Conservation (phyloP, 2,797 vertebrate genomes). For the Lophius americanus region DNA sequence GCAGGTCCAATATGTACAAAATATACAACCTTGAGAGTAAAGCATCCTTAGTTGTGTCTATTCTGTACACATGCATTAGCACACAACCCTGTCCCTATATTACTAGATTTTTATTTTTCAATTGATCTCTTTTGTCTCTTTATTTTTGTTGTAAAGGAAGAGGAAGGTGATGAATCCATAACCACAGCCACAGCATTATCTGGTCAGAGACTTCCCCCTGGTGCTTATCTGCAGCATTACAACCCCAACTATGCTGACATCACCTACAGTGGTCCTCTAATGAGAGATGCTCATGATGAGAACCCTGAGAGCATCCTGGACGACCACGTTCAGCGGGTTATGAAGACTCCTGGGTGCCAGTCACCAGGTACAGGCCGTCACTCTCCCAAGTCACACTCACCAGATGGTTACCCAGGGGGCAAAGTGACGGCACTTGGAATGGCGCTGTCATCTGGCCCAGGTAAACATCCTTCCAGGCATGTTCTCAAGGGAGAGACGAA, state of each 20-base stretch:
- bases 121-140: neutral
- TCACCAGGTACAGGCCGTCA: slow-evolving; percentile 91
- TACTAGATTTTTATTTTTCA: neutral
- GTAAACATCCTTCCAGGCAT: slow-evolving; percentile 84
- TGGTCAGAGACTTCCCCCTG: slow-evolving; percentile 87
- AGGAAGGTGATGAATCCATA: slow-evolving; percentile 90
- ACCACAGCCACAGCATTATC: slow-evolving; percentile 77
- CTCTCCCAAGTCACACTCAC: slow-evolving; percentile 90
- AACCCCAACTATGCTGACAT: slow-evolving; percentile 86
- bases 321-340: slow-evolving; percentile 95
- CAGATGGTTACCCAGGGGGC: slow-evolving; percentile 80
- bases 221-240: slow-evolving; percentile 85
- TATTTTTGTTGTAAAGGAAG: slow-evolving; percentile 83
- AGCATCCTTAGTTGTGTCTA: neutral
- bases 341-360: slow-evolving; percentile 96
- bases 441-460: slow-evolving; percentile 73
- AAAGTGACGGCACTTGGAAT: slow-evolving; percentile 76
- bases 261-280: slow-evolving; percentile 79
- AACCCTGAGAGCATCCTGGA: slow-evolving; percentile 98
- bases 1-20: slow-evolving; percentile 45
- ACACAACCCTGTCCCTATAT: neutral
- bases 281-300: slow-evolving; percentile 92
- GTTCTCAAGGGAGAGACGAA: slow-evolving; percentile 81
- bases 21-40: neutral
- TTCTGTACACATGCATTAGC: neutral